These are phyloP conservation scores for Catharus fuscescens DNA, from an alignment of 2,113 vertebrate species.

Conservation along the genomic window DNA sequence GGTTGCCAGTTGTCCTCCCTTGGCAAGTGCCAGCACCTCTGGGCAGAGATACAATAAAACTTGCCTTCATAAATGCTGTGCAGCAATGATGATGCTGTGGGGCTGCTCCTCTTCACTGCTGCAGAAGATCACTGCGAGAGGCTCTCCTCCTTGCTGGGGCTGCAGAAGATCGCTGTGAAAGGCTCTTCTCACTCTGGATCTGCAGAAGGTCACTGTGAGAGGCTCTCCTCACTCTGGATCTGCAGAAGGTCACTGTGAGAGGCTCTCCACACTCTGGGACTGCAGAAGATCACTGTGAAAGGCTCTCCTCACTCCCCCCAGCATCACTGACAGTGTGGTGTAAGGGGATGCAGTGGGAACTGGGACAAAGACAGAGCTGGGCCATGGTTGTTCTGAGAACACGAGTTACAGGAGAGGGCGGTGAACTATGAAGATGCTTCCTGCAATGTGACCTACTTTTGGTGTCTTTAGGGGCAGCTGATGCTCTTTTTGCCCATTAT, in stretches of 20 bases:
- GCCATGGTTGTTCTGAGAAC: fast-evolving
- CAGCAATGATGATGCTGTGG: neutral
- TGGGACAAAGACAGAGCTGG: neutral
- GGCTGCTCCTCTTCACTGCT: neutral
- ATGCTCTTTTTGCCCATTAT: neutral
- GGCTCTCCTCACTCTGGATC: neutral
- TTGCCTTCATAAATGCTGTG: neutral
- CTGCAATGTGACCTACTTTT: neutral
- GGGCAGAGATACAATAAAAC: neutral
- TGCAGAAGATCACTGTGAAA: fast-evolving
- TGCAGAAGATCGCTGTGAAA: fast-evolving
- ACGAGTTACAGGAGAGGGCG: neutral
- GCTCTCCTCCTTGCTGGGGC: neutral
- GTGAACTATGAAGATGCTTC: neutral
- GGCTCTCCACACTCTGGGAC: neutral
- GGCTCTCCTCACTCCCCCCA: fast-evolving
- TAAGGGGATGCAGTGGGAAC: neutral
- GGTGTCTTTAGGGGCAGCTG: neutral
- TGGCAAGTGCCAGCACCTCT: neutral
- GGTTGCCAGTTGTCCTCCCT: neutral
- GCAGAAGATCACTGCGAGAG: fast-evolving
- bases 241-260: fast-evolving
- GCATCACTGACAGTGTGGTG: neutral
- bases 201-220: fast-evolving
- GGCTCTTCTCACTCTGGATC: neutral